Percentiles rank a stretch among this genome's conserved stretches.
phyloP scores from a whole-genome alignment of 23 tunicate genomes.

The Halocynthia aurantium region DNA sequence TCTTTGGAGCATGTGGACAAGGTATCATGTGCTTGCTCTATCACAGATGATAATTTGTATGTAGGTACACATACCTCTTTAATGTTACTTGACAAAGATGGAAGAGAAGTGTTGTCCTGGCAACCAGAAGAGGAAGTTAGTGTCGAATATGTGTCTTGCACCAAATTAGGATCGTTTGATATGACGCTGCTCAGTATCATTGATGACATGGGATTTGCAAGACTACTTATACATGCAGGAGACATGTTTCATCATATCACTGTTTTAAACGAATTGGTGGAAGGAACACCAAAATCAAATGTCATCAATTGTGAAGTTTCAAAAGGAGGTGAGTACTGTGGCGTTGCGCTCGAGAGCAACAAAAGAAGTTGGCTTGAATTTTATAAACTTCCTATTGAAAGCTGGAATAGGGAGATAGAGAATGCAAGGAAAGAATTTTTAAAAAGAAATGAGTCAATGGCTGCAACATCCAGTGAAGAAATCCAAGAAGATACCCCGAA shows the following conservation, averaged over 20 bases:
- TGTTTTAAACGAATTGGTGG: conserved; percentile 50
- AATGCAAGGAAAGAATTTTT: conserved; percentile 39
- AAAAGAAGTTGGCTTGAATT: conserved; percentile 46
- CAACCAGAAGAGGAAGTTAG: conserved; percentile 40
- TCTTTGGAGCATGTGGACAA: conserved; percentile 30
- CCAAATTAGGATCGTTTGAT: conserved; percentile 24
- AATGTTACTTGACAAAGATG: conserved; percentile 22
- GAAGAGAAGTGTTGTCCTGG: conserved; percentile 24
- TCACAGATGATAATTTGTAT: conserved; percentile 15
- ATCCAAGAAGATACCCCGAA: conserved; percentile 12
- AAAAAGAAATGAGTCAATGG: conserved; percentile 35
- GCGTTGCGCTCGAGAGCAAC: conserved; percentile 45
- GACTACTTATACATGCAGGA: conserved; percentile 32
- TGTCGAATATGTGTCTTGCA: conserved; percentile 34
- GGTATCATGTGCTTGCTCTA: conserved; percentile 21
- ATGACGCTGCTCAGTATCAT: conserved; percentile 35
- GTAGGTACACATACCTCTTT: conserved; percentile 1
- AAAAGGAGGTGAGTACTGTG: conserved; percentile 50
- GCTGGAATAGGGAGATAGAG: conserved; percentile 79
- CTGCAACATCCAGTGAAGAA: conserved; percentile 32
- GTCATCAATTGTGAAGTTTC: conserved; percentile 46
- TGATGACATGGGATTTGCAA: conserved; percentile 92
- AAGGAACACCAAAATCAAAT: conserved; percentile 71
- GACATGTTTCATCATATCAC: conserved; percentile 39
- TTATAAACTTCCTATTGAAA: conserved; percentile 74